Conservation (phyloP, 2,888 invertebrate genomes). For the Nymphalis polychloros region DNA sequence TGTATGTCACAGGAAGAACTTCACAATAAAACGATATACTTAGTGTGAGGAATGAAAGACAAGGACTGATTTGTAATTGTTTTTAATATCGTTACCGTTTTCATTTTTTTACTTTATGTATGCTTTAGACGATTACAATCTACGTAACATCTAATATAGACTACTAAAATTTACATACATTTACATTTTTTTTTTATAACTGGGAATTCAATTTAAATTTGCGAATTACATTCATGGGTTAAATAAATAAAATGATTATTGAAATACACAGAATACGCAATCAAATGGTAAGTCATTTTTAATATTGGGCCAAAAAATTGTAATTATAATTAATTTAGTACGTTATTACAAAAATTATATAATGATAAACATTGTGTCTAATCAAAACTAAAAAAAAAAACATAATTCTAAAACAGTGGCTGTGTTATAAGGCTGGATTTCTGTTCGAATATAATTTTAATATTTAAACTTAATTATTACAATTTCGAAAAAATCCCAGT, state of each 20-base stretch:
- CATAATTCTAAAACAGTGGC: background rate
- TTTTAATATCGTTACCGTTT: slow-evolving; percentile 67
- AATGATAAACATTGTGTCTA: slow-evolving; percentile 1
- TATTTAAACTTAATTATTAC: background rate
- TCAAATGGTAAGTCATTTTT: slow-evolving; percentile 12
- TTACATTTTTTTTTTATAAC: slow-evolving; percentile 69
- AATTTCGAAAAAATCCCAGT: slow-evolving; percentile 47
- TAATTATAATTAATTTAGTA: slow-evolving; percentile 6
- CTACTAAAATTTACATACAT: slow-evolving; percentile 78
- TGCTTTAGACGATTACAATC: slow-evolving; percentile 73
- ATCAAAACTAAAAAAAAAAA: background rate
- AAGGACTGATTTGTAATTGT: slow-evolving; percentile 66
- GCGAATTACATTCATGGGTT: slow-evolving; percentile 19
- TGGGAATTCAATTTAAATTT: slow-evolving; percentile 54
- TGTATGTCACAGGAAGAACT: too few relatives aligned
- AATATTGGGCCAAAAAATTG: slow-evolving; percentile 28
- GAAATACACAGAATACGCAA: slow-evolving; percentile 21
- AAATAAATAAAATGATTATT: slow-evolving; percentile 18
- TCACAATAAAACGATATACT: too few relatives aligned
- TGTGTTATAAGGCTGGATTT: too few relatives aligned
- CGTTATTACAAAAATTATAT: slow-evolving; percentile 1
- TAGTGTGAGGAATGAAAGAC: slow-evolving; percentile 41
- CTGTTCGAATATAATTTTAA: background rate
- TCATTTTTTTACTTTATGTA: slow-evolving; percentile 60
- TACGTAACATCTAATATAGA: slow-evolving; percentile 78